phyloP scores from a whole-genome alignment of 2,888 invertebrate species.

The Cryptosula pallasiana region DNA sequence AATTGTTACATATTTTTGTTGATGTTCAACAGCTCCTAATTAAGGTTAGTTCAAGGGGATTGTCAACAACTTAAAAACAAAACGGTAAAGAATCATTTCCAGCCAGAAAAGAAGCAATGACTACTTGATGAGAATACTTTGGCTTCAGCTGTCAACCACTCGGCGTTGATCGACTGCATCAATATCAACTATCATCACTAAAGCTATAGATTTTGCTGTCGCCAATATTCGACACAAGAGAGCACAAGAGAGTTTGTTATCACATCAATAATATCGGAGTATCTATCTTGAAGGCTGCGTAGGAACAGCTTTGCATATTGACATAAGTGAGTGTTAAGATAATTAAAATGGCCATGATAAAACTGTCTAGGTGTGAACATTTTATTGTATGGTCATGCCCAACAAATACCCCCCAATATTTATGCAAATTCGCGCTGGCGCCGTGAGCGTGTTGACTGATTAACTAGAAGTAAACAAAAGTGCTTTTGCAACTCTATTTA shows the following conservation, averaged over 20 bases:
- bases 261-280: slow-evolving; percentile 22
- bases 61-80: too few species aligned
- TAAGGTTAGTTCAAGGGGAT: too few species aligned
- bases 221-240: too few species aligned
- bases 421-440: slow-evolving; percentile 24
- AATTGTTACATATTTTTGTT: too few species aligned
- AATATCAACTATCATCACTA: too few species aligned
- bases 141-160: too few species aligned
- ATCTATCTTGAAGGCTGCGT: slow-evolving; percentile 1
- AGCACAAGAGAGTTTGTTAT: not conserved
- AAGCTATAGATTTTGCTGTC: too few species aligned
- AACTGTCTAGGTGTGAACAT: slow-evolving; percentile 25
- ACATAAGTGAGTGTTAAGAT: slow-evolving; percentile 25
- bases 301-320: slow-evolving; percentile 23
- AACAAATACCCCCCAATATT: slow-evolving; percentile 25
- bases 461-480: slow-evolving; percentile 21
- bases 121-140: too few species aligned
- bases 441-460: slow-evolving; percentile 25
- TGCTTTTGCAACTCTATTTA: slow-evolving; percentile 17
- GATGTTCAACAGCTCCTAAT: too few species aligned
- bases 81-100: too few species aligned
- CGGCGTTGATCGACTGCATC: too few species aligned
- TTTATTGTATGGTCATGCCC: slow-evolving; percentile 22
- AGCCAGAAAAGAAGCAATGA: too few species aligned
- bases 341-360: slow-evolving; percentile 24